Base-by-base conservation (phyloP, 2,888 invertebrate genomes). In the Therioaphis trifolii region DNA sequence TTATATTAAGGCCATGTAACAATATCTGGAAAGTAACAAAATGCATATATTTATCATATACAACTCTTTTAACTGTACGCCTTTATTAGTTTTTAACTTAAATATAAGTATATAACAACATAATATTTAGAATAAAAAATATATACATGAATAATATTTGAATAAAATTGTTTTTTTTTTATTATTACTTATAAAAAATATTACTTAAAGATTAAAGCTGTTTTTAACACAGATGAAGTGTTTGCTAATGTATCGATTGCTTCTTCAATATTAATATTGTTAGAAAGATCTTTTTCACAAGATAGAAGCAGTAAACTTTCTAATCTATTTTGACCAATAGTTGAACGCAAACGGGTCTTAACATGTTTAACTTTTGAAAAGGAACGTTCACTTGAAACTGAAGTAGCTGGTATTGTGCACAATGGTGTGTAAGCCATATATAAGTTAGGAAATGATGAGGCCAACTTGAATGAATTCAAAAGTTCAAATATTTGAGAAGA, bases 321-420 rank as follows among this genome's bases (percentile, higher is more conserved):
- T 15, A 68, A 40, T 40, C 21, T 68, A 40, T 21, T 11, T 68
- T 68, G 40, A 12, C n/a, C 43, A 14, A 24, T 69, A 24, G 40
- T 68, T 68, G 68, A 68, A 40, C 68, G 43, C 1, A 68, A 14
- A 1, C 68, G 11, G n/a, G 12, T 21, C 21, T 68, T 43, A 43
- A 43, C 15, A 12, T 43, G 43, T 68, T 24, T 21, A 21, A 68
- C 12, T 68, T 68, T 43, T 68, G 68, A 68, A 40, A 43, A 68
- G n/a, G 43, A 40, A 3, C 68, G 43, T 68, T 68, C 68, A 68
- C 68, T 40, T 1, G 68, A 68, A 40, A 68, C 68, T 68, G 68
- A 68, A 43, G 68, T 68, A 4, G 68, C 12, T 68, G 68, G 68
- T 12, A 68, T 43, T 12, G 68, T 43, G 11, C 43, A 68, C 7